These are phyloP conservation scores for Tanytarsus gracilentus DNA, from an alignment of 2,888 invertebrate species.

Conservation along the genomic window DNA sequence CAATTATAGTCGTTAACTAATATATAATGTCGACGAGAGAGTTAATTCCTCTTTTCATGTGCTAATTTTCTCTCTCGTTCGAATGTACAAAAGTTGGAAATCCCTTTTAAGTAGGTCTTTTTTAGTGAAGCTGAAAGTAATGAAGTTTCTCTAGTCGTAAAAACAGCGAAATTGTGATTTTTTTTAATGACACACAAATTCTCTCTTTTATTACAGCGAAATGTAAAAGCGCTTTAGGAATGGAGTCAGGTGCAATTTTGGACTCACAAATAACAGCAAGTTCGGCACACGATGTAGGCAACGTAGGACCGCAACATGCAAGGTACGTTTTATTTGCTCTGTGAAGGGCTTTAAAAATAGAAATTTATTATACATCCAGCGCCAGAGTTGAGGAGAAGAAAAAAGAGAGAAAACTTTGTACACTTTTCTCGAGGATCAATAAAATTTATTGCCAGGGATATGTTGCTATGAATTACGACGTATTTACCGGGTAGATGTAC, in stretches of 20 bases:
- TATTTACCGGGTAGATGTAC: not conserved
- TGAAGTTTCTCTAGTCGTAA: no score
- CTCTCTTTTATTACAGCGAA: slow-evolving; percentile 49
- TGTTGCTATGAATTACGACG: not conserved
- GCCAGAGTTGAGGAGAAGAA: no score
- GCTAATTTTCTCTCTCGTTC: no score
- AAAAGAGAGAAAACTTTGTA: no score
- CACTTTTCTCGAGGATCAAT: slow-evolving; percentile 12
- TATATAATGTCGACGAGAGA: no score
- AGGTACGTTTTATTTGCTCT: slow-evolving; percentile 49
- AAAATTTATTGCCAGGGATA: slow-evolving; percentile 11
- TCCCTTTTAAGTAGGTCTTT: no score
- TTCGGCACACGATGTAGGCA: slow-evolving; percentile 69
- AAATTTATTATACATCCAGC: slow-evolving; percentile 12
- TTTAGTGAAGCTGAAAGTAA: no score
- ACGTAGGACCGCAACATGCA: slow-evolving; percentile 73
- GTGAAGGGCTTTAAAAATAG: not conserved
- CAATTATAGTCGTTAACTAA: no score
- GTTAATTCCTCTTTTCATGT: no score
- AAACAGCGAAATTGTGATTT: not conserved
- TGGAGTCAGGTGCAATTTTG: slow-evolving; percentile 70
- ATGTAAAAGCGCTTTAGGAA: slow-evolving; percentile 64
- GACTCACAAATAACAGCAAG: slow-evolving; percentile 72
- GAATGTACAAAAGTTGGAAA: no score
- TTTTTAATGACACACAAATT: slow-evolving; percentile 9